phyloP scores from a whole-genome alignment of 2,888 invertebrate genomes.

The Dione juno region DNA sequence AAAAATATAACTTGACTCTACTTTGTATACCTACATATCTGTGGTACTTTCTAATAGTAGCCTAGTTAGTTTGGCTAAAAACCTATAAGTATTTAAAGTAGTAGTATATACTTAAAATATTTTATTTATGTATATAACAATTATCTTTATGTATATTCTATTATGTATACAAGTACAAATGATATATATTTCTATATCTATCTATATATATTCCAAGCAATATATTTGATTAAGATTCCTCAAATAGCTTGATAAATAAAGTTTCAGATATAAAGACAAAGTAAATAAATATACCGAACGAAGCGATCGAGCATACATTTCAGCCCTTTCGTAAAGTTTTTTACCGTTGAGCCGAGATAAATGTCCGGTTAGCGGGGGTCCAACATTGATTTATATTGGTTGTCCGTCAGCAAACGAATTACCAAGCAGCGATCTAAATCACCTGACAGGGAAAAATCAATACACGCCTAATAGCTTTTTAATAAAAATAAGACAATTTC shows the following conservation, averaged over 20 bases:
- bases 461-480: slow-evolving; percentile 63
- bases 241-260: slow-evolving; percentile 23
- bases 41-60: neutral
- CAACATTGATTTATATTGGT: slow-evolving; percentile 80
- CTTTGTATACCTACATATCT: neutral
- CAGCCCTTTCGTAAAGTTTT: slow-evolving; percentile 65
- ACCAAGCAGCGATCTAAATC: slow-evolving; percentile 79
- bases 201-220: slow-evolving; percentile 2
- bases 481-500: slow-evolving; percentile 48
- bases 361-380: slow-evolving; percentile 81
- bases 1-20: slow-evolving; percentile 9
- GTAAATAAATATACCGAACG: slow-evolving; percentile 40
- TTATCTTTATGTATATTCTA: too few relatives aligned
- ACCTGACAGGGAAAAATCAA: slow-evolving; percentile 68
- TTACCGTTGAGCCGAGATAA: slow-evolving; percentile 73
- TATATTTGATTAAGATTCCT: neutral
- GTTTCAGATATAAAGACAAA: slow-evolving; percentile 31
- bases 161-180: too few relatives aligned
- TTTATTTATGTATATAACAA: too few relatives aligned
- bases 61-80: too few relatives aligned
- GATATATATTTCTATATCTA: neutral
- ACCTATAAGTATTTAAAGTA: too few relatives aligned
- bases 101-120: too few relatives aligned
- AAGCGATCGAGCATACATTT: slow-evolving; percentile 48
- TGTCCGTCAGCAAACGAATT: slow-evolving; percentile 81